A percentile compares a stretch with the other conserved stretches of the same genome.
These are phyloP conservation scores for Chrysogorgia sp. DNA, from an alignment of 92 coral and sea anemone genomes.

Conservation along the genomic window DNA sequence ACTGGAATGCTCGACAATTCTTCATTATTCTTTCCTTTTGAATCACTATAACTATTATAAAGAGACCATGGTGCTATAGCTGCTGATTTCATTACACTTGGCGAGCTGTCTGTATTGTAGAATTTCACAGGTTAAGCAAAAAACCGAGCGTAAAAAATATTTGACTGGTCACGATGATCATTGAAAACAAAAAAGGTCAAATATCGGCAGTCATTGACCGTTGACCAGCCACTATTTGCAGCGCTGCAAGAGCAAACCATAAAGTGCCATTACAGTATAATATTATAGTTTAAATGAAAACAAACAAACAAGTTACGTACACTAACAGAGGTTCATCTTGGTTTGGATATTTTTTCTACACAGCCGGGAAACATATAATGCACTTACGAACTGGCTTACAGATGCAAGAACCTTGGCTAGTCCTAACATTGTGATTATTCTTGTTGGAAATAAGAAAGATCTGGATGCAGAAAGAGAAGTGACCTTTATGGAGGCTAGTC, in stretches of 20 bases:
- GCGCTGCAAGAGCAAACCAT: not conserved
- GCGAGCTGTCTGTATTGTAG: not conserved
- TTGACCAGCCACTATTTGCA: too few relatives aligned
- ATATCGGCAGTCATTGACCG: too few relatives aligned
- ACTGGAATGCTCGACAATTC: too few relatives aligned
- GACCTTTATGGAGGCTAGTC: conserved; percentile 96
- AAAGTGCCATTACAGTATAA: too few relatives aligned
- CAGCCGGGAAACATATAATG: conserved; percentile 99
- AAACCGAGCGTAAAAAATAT: too few relatives aligned
- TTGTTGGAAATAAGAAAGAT: conserved; percentile 97
- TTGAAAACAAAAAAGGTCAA: too few relatives aligned
- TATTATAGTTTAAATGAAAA: not conserved
- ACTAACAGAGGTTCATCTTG: not conserved
- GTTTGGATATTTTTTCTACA: conserved; percentile 1
- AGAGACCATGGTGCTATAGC: too few relatives aligned
- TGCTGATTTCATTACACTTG: too few relatives aligned
- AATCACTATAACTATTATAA: too few relatives aligned
- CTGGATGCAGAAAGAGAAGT: conserved; percentile 98
- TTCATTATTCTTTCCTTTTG: too few relatives aligned
- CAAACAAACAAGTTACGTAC: not conserved
- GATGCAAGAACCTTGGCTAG: conserved; percentile 99
- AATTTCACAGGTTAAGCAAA: too few relatives aligned
- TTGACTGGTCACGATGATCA: too few relatives aligned
- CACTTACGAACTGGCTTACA: conserved; percentile 97
- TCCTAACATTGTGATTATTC: conserved; percentile 96